These are phyloP conservation scores for Phaetusa simplex DNA, from an alignment of 2,113 vertebrate species.

Conservation along the genomic window DNA sequence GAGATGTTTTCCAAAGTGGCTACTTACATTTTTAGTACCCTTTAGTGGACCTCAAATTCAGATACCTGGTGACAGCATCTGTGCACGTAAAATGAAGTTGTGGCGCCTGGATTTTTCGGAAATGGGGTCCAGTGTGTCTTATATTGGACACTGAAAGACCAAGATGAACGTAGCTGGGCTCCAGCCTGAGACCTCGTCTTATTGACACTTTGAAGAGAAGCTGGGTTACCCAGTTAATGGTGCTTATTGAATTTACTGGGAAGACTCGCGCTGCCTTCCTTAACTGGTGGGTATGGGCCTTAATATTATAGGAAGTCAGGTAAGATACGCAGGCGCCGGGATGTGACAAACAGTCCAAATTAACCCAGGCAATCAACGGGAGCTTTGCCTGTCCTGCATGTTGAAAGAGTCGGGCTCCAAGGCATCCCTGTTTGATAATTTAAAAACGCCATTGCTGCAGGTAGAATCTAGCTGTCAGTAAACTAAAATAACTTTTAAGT, in stretches of 20 bases:
- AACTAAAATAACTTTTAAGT: neutral
- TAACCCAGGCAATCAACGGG: neutral
- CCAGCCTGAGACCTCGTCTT: neutral
- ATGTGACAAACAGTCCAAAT: neutral
- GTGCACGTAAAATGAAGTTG: neutral
- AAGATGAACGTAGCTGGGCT: neutral
- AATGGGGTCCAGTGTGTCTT: neutral
- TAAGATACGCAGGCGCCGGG: neutral
- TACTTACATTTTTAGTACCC: neutral
- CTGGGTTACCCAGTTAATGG: neutral
- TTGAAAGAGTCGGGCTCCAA: neutral
- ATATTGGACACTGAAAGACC: neutral
- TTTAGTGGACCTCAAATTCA: neutral
- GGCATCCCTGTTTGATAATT: neutral
- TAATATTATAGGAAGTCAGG: neutral
- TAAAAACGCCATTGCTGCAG: neutral
- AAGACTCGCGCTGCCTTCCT: neutral
- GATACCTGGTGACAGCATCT: neutral
- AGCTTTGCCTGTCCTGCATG: neutral
- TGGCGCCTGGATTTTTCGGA: neutral
- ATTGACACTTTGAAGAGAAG: neutral
- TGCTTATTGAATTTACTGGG: neutral
- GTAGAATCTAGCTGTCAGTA: neutral
- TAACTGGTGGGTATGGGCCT: neutral
- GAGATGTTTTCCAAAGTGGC: neutral